Evolutionary conservation across 2,888 invertebrate species (phyloP).

Genomic region (Plagodis dolabraria): DNA sequence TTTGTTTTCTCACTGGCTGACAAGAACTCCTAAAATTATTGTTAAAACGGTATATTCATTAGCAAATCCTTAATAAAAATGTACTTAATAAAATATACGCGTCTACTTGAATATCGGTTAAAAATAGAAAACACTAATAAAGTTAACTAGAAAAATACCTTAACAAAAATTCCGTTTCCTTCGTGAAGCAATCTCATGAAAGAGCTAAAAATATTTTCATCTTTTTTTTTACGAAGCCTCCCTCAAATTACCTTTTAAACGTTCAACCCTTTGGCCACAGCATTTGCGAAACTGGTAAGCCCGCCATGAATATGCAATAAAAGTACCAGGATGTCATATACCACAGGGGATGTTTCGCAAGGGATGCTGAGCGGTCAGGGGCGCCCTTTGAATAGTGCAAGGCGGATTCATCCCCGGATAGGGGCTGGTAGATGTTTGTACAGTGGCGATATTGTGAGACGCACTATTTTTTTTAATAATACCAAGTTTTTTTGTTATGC

Average conservation of each 20-base stretch:
- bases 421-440: conserved; percentile 44
- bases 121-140: no score
- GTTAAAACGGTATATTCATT: no score
- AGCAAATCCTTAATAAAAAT: no score
- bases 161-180: no score
- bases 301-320: conserved; percentile 80
- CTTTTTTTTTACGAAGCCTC: conserved; percentile 8
- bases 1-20: no score
- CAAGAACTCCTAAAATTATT: no score
- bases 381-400: conserved; percentile 53
- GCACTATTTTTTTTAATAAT: conserved; percentile 3
- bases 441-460: conserved; percentile 31
- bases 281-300: conserved; percentile 68
- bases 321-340: conserved; percentile 74
- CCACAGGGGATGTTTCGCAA: conserved; percentile 66
- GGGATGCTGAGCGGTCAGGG: conserved; percentile 77
- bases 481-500: no score
- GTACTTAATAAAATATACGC: no score
- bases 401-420: conserved; percentile 53
- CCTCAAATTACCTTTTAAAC: conserved; percentile 20
- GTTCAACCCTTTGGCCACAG: conserved; percentile 32
- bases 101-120: no score
- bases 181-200: no score
- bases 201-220: not conserved
- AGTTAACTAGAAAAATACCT: no score